Evolutionary conservation across 2,888 invertebrate genomes (phyloP), one percentile per base, ranked within the genome.

Genomic region (Drosophila kanekoi): DNA sequence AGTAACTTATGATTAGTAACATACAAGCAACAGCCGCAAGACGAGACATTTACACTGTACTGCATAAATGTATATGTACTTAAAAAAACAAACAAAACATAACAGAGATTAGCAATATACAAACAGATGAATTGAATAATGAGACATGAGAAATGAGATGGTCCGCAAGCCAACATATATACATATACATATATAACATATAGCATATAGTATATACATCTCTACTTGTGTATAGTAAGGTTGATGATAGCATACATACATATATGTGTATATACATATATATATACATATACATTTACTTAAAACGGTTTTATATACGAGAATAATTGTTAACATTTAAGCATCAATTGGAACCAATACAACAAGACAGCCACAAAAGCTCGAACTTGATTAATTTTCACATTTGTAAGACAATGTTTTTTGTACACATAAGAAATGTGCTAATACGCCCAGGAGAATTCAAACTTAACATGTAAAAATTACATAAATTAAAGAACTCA

Each of bases 1-100:
- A 87, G 93, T 94, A 75, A 94, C 94, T 79, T 94, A 94, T 89
- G 93, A 91, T 88, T 92, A 91, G 84, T 77, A 86, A 74, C 75
- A 75, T 78, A 47, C 43, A 44, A 60, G 60, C 53, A 75, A 77
- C 45, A 56, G 23, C 47, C 73, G 54, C 51, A 62, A 69, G 76
- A 62, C 65, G 56, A 60, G 70, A 69, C 71, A 65, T 77, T 77
- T 80, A 73, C 69, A 74, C 14, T 23, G 43, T 64, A 63, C 43
- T 49, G 20, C 64, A 72, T 47, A 66, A n/a, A n/a, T n/a, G n/a
- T 33, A 44, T 32, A 20, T 32, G 60, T 69, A 56, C 57, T 20
- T 43, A 52, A 28, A 1, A 23, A 6, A 1, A n/a, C n/a, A n/a
- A 23, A 28, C 6, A 28, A 2, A 28, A 28, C 0, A 49, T 57